phyloP scores from a whole-genome alignment of 2,797 vertebrate genomes.

The Hypotaenidia philippensis region DNA sequence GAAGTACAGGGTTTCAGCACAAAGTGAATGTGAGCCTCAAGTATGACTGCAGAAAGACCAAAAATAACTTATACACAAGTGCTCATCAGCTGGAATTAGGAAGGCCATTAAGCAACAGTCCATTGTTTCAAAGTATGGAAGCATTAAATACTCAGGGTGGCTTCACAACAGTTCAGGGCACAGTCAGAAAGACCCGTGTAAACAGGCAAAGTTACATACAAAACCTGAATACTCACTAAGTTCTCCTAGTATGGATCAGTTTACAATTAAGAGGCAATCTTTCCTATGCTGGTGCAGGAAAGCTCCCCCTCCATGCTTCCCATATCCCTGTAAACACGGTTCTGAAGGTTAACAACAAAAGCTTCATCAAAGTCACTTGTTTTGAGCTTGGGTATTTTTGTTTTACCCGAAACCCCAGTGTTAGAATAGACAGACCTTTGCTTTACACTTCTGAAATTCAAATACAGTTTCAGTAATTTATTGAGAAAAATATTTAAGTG shows the following conservation, averaged over 20 bases:
- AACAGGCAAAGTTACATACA: neutral
- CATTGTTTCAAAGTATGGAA: neutral
- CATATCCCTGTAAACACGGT: neutral
- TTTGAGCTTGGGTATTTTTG: accelerated
- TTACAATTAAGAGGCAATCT: neutral
- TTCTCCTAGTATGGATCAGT: neutral
- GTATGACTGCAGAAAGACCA: neutral
- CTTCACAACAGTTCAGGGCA: neutral
- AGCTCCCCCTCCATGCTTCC: neutral
- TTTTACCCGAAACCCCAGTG: neutral
- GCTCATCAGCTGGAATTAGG: neutral
- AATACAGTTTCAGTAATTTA: neutral
- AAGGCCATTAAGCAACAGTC: neutral
- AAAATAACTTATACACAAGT: neutral
- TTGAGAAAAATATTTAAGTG: neutral
- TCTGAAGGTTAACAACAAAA: neutral
- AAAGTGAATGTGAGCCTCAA: neutral
- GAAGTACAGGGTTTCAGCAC: neutral
- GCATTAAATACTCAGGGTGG: neutral
- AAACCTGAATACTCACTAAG: neutral
- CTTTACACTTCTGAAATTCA: neutral
- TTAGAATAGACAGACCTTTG: neutral
- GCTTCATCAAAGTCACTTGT: neutral
- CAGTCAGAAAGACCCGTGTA: neutral
- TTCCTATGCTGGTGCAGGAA: neutral